Evolutionary conservation across 2,113 vertebrate species (phyloP).

Genomic region (Ciconia maguari): DNA sequence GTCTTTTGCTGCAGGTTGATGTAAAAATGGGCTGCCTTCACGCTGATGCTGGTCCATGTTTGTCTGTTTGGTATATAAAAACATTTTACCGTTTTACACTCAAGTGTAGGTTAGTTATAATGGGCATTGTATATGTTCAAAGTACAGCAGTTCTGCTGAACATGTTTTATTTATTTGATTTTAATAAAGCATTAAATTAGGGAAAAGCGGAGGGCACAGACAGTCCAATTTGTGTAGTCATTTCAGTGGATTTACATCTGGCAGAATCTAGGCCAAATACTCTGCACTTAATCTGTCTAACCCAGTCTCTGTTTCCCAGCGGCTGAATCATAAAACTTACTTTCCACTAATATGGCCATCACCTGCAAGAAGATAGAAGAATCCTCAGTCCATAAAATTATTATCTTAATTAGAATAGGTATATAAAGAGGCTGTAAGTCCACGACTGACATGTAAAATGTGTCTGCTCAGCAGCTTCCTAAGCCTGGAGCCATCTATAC

Average conservation of each 20-base stretch:
- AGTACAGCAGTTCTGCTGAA: neutral
- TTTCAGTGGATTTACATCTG: constrained; percentile 1
- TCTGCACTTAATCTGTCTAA: neutral
- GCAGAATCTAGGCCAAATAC: constrained; percentile 29
- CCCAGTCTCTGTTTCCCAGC: neutral
- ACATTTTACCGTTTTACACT: neutral
- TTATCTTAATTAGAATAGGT: neutral
- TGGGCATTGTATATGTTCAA: neutral
- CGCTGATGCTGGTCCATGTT: accelerated
- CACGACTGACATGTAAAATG: neutral
- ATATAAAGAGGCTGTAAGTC: neutral
- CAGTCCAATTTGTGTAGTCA: neutral
- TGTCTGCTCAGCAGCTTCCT: neutral
- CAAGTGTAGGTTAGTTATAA: neutral
- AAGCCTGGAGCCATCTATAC: neutral
- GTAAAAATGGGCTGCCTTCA: neutral
- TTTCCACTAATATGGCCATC: neutral
- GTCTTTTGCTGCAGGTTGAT: neutral
- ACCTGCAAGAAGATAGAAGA: neutral
- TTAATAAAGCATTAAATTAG: neutral
- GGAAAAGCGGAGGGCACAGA: neutral
- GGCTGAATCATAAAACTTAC: neutral
- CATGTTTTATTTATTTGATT: neutral
- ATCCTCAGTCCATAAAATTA: neutral
- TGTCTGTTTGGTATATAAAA: neutral